Base-by-base conservation (phyloP, 2,113 vertebrate species). In the Anarhynchus alexandrinus region DNA sequence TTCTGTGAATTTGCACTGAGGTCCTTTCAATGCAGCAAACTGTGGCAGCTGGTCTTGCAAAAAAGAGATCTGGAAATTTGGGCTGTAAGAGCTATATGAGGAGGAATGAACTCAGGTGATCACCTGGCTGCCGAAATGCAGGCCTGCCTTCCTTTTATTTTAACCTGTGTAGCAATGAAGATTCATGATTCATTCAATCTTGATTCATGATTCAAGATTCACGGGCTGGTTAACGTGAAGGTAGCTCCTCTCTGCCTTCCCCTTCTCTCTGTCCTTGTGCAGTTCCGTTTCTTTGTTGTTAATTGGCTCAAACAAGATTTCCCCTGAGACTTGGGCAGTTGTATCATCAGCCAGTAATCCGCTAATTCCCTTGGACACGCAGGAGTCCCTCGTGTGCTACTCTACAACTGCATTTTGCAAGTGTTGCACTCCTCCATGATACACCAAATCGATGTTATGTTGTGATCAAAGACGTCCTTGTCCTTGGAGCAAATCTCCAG, bases 401-500 rank as follows among this genome's bases (percentile, higher is more conserved):
- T 26, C 72, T 72, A 36, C 73, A 42, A 10, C 36, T 45, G 69
- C 49, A 30, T 91, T 91, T 84, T 91, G 76, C 66, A 65, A 45
- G 30, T 32, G 54, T 70, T 78, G 73, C 36, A 11, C 20, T 93
- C 34, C 36, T 78, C 70, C 30, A 5, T 9, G 42, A 54, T 74
- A 49, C 7, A 5, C 23, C 20, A 58, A 76, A 88, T 79, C 2
- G 0, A 94, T 79, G 18, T 9, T 84, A 6, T 2, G 10, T 29
- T 66, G 36, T 58, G 83, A 96, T 89, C 93, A 95, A 94, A 95
- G 80, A n/a, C 0, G 3, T 58, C 96, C 92, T 94, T 76, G 61
- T 94, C 65, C 80, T 95, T 36, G 8, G 57, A 79, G 57, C 19
- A 87, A 76, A 94, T 76, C 18, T 84, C 77, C 73, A 70, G 61